phyloP scores from a whole-genome alignment of 2,888 invertebrate genomes.

The Caenorhabditis wallacei region DNA sequence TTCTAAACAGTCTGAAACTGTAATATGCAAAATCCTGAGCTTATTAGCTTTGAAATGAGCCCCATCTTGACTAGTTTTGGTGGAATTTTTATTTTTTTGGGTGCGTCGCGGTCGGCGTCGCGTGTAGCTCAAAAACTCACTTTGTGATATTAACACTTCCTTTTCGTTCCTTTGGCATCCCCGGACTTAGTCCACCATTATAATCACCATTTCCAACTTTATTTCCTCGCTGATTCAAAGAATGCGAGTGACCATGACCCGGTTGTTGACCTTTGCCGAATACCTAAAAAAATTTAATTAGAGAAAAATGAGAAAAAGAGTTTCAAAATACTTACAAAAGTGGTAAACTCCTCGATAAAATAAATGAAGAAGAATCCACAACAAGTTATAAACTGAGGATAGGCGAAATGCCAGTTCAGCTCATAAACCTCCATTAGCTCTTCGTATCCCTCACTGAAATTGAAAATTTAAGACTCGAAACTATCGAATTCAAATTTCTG shows the following conservation, averaged over 20 bases:
- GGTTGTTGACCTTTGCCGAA: conserved; percentile 65
- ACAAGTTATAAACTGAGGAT: conserved; percentile 81
- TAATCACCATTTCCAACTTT: conserved; percentile 20
- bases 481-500: neutral
- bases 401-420: conserved; percentile 73
- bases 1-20: too few relatives aligned
- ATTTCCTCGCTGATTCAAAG: conserved; percentile 26
- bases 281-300: conserved; percentile 44
- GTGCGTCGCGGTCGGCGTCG: too few relatives aligned
- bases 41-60: too few relatives aligned
- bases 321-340: conserved; percentile 54
- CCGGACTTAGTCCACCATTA: conserved; percentile 33
- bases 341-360: conserved; percentile 80
- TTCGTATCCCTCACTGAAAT: conserved; percentile 69
- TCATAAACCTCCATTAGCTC: conserved; percentile 53
- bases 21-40: too few relatives aligned
- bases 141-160: conserved; percentile 64
- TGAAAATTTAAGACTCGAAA: too few relatives aligned
- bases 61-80: too few relatives aligned
- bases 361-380: conserved; percentile 82
- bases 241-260: conserved; percentile 74
- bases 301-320: too few relatives aligned
- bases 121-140: conserved; percentile 28
- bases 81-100: too few relatives aligned
- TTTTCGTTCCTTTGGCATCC: conserved; percentile 47